Conservation (phyloP, 2,797 vertebrate genomes). For the Chloroceryle amazona region DNA sequence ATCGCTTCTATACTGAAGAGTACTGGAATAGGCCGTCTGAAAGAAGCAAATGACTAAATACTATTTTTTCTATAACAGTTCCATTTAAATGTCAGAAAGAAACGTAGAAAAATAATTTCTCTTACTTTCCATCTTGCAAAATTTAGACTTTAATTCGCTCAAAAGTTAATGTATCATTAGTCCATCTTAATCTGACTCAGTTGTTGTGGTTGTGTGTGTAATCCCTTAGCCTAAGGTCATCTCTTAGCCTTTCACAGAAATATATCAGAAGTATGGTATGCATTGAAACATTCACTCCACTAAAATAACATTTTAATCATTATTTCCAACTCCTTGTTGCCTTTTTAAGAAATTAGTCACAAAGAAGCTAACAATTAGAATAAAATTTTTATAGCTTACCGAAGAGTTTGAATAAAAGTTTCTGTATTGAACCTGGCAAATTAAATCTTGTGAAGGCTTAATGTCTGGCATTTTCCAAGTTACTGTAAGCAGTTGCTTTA, state of each 20-base stretch:
- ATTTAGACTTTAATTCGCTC: neutral
- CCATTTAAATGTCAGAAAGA: neutral
- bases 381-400: constrained; percentile 60
- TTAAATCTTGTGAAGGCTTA: neutral
- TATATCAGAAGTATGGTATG: neutral
- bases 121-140: neutral
- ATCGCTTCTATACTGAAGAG: neutral
- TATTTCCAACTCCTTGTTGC: neutral
- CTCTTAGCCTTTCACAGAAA: neutral
- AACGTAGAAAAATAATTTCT: neutral
- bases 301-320: neutral
- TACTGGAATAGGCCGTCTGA: neutral
- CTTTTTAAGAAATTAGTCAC: neutral
- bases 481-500: constrained; percentile 65
- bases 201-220: neutral
- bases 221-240: neutral
- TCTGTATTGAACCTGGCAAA: constrained; percentile 68
- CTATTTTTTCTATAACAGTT: neutral
- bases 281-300: neutral
- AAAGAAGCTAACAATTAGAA: neutral
- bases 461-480: constrained; percentile 58
- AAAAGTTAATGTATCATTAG: neutral
- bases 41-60: neutral
- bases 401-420: constrained; percentile 41
- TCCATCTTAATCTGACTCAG: neutral